Conservation (phyloP, 2,113 vertebrate species). For the Xyliphius kryptos region DNA sequence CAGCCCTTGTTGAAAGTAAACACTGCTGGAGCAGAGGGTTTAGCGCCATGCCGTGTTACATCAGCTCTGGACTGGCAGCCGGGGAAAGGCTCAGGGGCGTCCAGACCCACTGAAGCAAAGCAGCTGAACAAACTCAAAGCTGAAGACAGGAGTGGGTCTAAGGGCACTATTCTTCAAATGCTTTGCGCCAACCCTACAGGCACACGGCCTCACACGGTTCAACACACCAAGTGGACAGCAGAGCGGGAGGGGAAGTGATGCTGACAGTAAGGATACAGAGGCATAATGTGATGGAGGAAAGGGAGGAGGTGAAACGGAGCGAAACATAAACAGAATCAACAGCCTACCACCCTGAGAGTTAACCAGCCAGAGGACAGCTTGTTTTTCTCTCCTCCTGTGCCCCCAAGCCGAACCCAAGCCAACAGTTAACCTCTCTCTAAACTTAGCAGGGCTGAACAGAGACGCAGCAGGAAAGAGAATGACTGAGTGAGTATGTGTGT, state of each 20-base stretch:
- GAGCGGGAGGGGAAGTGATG: too few species aligned
- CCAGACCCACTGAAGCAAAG: slow-evolving; percentile 33
- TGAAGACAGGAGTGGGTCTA: slow-evolving; percentile 23
- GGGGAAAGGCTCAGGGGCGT: slow-evolving; percentile 11
- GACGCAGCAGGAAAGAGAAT: slow-evolving; percentile 41
- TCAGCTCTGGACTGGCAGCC: slow-evolving; percentile 24
- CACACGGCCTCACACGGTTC: slow-evolving; percentile 11
- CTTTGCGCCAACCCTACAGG: slow-evolving; percentile 20
- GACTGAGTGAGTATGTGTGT: slow-evolving; percentile 10
- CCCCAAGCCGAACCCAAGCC: slow-evolving; percentile 33
- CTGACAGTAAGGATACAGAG: too few species aligned
- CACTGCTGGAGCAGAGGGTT: slow-evolving; percentile 29
- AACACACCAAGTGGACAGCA: slow-evolving; percentile 26
- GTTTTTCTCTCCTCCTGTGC: slow-evolving; percentile 31
- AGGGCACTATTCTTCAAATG: slow-evolving; percentile 37
- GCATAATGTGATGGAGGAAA: slow-evolving; percentile 4
- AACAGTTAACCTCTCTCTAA: slow-evolving; percentile 65
- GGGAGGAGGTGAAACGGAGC: neutral
- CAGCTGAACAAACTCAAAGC: slow-evolving; percentile 44
- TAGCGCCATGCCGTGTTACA: slow-evolving; percentile 31
- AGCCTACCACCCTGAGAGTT: slow-evolving; percentile 36
- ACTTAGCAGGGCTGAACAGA: slow-evolving; percentile 63
- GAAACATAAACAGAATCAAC: too few species aligned
- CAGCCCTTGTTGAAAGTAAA: slow-evolving; percentile 38
- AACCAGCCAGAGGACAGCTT: slow-evolving; percentile 42